These are phyloP conservation scores for Sterna hirundo DNA, from an alignment of 2,113 vertebrate genomes.

Conservation along the genomic window DNA sequence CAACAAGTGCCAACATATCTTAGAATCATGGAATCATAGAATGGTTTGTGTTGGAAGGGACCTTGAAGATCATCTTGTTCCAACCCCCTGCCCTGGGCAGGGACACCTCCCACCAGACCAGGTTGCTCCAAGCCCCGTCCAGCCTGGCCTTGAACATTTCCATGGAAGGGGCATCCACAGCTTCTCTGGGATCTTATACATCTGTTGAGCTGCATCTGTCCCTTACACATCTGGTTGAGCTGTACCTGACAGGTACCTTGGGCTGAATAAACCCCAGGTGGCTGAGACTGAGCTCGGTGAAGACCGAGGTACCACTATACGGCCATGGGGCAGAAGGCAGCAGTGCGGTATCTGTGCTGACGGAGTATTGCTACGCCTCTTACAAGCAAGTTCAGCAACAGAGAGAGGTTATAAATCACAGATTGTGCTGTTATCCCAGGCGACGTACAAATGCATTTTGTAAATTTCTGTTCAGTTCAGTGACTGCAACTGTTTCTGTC, in stretches of 20 bases:
- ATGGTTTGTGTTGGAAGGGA: no score
- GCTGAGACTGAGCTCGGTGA: neutral
- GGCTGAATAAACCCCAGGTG: neutral
- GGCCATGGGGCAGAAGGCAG: neutral
- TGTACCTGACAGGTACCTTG: neutral
- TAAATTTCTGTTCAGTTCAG: neutral
- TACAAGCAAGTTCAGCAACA: neutral
- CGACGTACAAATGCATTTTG: neutral
- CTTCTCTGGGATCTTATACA: no score
- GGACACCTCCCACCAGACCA: no score
- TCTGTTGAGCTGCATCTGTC: neutral
- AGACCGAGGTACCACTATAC: neutral
- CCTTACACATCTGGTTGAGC: neutral
- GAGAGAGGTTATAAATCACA: neutral
- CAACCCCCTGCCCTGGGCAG: no score
- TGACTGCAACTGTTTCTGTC: neutral
- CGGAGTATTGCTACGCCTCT: neutral
- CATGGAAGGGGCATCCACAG: no score
- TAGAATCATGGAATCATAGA: no score
- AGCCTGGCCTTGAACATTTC: no score
- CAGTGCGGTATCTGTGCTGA: accelerated
- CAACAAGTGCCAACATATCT: no score
- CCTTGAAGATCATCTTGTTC: no score
- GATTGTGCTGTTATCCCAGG: neutral
- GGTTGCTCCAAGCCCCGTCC: no score